Conservation (phyloP, 53 echinoderm and acorn worm genomes). For the Actinopyga echinites region DNA sequence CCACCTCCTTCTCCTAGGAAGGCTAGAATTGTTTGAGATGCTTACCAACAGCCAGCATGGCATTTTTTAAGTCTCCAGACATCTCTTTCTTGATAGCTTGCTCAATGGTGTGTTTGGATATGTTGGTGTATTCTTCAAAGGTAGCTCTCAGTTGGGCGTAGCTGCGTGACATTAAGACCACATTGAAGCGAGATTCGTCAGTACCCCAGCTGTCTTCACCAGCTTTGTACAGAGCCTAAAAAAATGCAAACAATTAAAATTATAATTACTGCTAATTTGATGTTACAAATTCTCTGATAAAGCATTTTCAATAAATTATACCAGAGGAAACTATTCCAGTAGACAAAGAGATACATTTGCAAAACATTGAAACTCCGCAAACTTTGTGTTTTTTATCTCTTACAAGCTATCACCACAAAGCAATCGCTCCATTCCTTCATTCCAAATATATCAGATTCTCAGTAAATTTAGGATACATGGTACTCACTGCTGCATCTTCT, state of each 20-base stretch:
- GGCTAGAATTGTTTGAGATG: neutral
- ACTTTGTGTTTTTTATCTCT: too few relatives aligned
- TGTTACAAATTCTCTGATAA: too few relatives aligned
- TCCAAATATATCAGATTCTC: too few relatives aligned
- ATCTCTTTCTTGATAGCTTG: slow-evolving; percentile 96
- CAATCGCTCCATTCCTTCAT: too few relatives aligned
- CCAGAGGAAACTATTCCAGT: neutral
- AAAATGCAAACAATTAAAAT: neutral
- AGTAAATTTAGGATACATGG: too few relatives aligned
- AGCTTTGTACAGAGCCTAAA: slow-evolving; percentile 94
- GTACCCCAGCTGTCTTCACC: slow-evolving; percentile 98
- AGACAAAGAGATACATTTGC: too few relatives aligned
- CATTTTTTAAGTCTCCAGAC: slow-evolving; percentile 93
- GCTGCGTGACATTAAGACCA: slow-evolving; percentile 90
- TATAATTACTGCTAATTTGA: too few relatives aligned
- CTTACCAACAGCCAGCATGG: slow-evolving; percentile 97
- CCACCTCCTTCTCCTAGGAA: too few relatives aligned
- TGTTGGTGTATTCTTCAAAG: slow-evolving; percentile 89
- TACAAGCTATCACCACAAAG: too few relatives aligned
- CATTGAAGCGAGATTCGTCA: slow-evolving; percentile 95
- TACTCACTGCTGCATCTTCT: slow-evolving; percentile 86
- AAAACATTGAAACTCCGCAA: too few relatives aligned
- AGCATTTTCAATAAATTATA: too few relatives aligned
- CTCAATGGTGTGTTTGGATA: slow-evolving; percentile 92
- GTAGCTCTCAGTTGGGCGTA: slow-evolving; percentile 97